These are phyloP conservation scores for Latheticus oryzae DNA, from an alignment of 2,888 invertebrate genomes.

Conservation along the genomic window DNA sequence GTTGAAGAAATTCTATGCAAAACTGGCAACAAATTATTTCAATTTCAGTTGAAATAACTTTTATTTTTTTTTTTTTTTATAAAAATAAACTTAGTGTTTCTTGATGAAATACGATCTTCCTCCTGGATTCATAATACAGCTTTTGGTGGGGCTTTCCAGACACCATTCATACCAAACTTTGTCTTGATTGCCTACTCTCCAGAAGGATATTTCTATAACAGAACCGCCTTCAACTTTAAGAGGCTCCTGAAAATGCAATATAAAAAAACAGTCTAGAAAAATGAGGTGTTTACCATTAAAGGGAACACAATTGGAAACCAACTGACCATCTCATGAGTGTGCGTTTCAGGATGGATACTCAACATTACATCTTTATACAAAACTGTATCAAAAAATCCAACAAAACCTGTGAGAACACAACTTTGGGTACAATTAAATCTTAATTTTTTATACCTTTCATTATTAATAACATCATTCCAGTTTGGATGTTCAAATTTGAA, in stretches of 20 bases:
- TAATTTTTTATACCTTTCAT: conserved; percentile 77
- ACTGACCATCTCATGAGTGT: conserved; percentile 93
- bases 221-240: conserved; percentile 78
- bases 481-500: conserved; percentile 96
- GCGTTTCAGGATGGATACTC: conserved; percentile 90
- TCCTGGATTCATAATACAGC: conserved; percentile 76
- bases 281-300: conserved; percentile 71
- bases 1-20: conserved; percentile 75
- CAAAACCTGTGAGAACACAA: conserved; percentile 91
- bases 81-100: conserved; percentile 52
- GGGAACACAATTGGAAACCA: conserved; percentile 99
- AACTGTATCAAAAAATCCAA: conserved; percentile 93
- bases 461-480: conserved; percentile 73
- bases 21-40: conserved; percentile 79
- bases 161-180: conserved; percentile 98
- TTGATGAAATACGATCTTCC: conserved; percentile 79
- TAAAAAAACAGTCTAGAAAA: conserved; percentile 6
- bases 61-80: conserved; percentile 11
- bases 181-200: conserved; percentile 82
- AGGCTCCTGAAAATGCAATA: conserved; percentile 72
- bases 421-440: conserved; percentile 79
- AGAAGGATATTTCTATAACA: conserved; percentile 83
- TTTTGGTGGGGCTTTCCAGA: conserved; percentile 71
- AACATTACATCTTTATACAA: conserved; percentile 87
- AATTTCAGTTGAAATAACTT: conserved; percentile 64